Evolutionary conservation across 2,113 vertebrate species (phyloP).

Genomic region (Bos javanicus): DNA sequence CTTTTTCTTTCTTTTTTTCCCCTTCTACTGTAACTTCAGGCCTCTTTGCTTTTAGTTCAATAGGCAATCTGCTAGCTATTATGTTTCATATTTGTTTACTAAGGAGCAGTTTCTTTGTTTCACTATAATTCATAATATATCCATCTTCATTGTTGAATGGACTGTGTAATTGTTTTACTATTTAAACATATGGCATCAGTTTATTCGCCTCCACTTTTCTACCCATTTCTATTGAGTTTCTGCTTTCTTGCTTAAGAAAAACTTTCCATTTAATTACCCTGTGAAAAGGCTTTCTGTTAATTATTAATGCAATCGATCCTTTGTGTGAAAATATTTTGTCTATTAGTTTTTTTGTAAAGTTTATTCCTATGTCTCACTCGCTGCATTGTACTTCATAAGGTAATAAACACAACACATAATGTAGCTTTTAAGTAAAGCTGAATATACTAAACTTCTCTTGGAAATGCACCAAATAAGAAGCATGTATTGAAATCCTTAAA

Average conservation of each 20-base stretch:
- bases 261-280: constrained; percentile 37
- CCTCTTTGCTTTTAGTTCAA: constrained; percentile 13
- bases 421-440: not conserved
- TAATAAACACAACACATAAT: not conserved
- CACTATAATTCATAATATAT: constrained; percentile 22
- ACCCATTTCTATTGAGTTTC: constrained; percentile 20
- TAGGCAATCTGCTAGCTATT: constrained; percentile 45
- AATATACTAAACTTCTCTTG: not conserved
- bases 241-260: constrained; percentile 41
- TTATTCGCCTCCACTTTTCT: constrained; percentile 36
- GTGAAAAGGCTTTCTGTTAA: constrained; percentile 59
- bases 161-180: constrained; percentile 7
- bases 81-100: constrained; percentile 29
- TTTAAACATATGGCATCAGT: constrained; percentile 30
- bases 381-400: not conserved
- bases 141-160: constrained; percentile 21
- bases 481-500: not conserved
- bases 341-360: constrained; percentile 19
- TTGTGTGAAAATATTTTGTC: constrained; percentile 36
- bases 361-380: constrained; percentile 10
- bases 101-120: constrained; percentile 44
- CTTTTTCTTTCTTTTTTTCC: not conserved
- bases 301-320: constrained; percentile 51
- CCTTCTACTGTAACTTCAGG: constrained; percentile 13
- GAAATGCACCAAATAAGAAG: not conserved